Base-by-base conservation (phyloP, 2,888 invertebrate genomes). In the Branchellion lobata region DNA sequence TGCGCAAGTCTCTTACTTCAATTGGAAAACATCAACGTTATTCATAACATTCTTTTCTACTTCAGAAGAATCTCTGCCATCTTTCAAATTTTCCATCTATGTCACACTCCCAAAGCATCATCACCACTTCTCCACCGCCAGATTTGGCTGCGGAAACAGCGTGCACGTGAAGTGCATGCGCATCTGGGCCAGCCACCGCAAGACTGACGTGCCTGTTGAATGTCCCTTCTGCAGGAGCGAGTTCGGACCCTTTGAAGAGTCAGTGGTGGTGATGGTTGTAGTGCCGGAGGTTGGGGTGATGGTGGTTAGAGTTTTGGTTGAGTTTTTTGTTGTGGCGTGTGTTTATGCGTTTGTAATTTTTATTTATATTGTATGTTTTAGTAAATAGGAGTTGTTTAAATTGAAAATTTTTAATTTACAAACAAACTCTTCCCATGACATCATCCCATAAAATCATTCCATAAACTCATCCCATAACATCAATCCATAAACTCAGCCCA, bases 81-180 rank as follows among this genome's bases (percentile, higher is more conserved):
- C n/a, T n/a, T n/a, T n/a, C n/a, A n/a, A n/a, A n/a, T n/a, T n/a
- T n/a, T n/a, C n/a, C n/a, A n/a, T n/a, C n/a, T n/a, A n/a, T n/a
- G 18, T 47, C 47, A 47, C 18, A 47, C 47, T 47, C 18, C 18
- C 47, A 47, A 47, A 47, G 11, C 11, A 8, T 18, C 47, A 47
- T 18, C 47, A 47, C 47, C 47, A 8, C 47, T 18, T 47, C 51
- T 0, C 18, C 51, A 11, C 0, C 31, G 47, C 31, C 69, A 87
- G 87, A 76, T 86, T 85, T 84, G 85, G 87, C 1, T 88, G 88
- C 84, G 87, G 87, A 3, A 88, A 88, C 84, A 88, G 85, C 80
- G 85, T 88, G 5, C 88, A 88, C 83, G 87, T 88, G 36, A 87
- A 87, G 79, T 88, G 88, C 83, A 88, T 88, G 88, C 86, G 86